Percentiles rank a stretch among this genome's conserved stretches.
These are phyloP conservation scores for Agrotis exclamationis DNA, from an alignment of 2,888 invertebrate species.

Conservation along the genomic window DNA sequence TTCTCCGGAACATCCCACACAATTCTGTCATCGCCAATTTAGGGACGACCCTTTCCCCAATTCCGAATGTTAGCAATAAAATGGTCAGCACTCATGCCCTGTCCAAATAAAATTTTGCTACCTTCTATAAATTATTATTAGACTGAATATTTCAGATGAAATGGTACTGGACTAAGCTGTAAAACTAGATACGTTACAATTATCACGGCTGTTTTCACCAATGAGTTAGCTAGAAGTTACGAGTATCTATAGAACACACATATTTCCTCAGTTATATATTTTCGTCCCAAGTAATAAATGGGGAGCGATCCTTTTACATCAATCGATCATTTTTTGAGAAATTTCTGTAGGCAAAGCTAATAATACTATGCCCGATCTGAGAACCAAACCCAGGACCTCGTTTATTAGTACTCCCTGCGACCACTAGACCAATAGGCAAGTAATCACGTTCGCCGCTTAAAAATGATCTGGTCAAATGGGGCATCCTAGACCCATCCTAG, in stretches of 20 bases:
- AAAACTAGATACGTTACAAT: slow-evolving; percentile 14
- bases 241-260: too few relatives aligned
- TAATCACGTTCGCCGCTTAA: too few relatives aligned
- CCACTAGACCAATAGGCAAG: background rate
- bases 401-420: background rate
- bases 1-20: slow-evolving; percentile 25
- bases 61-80: slow-evolving; percentile 10
- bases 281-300: background rate
- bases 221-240: too few relatives aligned
- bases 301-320: background rate
- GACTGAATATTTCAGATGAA: slow-evolving; percentile 15
- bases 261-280: too few relatives aligned
- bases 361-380: too few relatives aligned
- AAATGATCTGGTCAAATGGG: too few relatives aligned
- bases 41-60: slow-evolving; percentile 21
- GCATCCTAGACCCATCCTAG: too few relatives aligned
- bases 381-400: too few relatives aligned
- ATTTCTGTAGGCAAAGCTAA: too few relatives aligned
- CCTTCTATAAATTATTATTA: slow-evolving; percentile 21
- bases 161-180: background rate
- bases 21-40: slow-evolving; percentile 32
- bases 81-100: slow-evolving; percentile 11
- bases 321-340: too few relatives aligned
- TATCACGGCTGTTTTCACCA: background rate
- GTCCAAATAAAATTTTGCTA: slow-evolving; percentile 19